phyloP scores from a whole-genome alignment of 2,888 invertebrate genomes.

The Dioctria linearis region DNA sequence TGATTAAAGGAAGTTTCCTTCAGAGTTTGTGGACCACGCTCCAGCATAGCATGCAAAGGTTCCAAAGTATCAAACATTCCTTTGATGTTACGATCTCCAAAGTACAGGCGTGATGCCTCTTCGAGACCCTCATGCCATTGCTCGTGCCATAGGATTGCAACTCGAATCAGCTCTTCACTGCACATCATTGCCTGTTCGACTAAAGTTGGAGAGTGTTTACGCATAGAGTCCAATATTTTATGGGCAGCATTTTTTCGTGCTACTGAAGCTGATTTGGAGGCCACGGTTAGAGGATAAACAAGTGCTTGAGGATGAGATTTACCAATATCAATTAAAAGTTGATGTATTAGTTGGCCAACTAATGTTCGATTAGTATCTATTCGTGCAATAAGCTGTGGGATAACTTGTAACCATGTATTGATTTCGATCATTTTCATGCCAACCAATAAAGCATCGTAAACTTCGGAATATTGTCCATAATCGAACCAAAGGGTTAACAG shows the following conservation, averaged over 20 bases:
- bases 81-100: conserved; percentile 95
- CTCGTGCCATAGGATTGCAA: conserved; percentile 99
- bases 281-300: conserved; percentile 97
- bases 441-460: conserved; percentile 93
- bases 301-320: conserved; percentile 98
- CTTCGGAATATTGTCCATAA: conserved; percentile 94
- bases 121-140: conserved; percentile 99
- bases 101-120: conserved; percentile 94
- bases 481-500: conserved; percentile 98
- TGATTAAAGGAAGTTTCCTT: conserved; percentile 98
- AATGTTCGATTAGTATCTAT: conserved; percentile 94
- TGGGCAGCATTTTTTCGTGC: conserved; percentile 92
- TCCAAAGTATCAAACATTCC: conserved; percentile 98
- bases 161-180: conserved; percentile 95
- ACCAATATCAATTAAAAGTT: conserved; percentile 95
- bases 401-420: conserved; percentile 99
- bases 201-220: conserved; percentile 91
- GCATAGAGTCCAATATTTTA: conserved; percentile 95
- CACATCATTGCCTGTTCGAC: conserved; percentile 98
- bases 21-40: conserved; percentile 93
- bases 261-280: conserved; percentile 92
- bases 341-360: conserved; percentile 92
- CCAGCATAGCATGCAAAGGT: conserved; percentile 94
- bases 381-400: conserved; percentile 97
- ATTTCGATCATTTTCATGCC: conserved; percentile 95